Conservation (phyloP, 2,113 vertebrate genomes). For the Hyperoodon ampullatus region DNA sequence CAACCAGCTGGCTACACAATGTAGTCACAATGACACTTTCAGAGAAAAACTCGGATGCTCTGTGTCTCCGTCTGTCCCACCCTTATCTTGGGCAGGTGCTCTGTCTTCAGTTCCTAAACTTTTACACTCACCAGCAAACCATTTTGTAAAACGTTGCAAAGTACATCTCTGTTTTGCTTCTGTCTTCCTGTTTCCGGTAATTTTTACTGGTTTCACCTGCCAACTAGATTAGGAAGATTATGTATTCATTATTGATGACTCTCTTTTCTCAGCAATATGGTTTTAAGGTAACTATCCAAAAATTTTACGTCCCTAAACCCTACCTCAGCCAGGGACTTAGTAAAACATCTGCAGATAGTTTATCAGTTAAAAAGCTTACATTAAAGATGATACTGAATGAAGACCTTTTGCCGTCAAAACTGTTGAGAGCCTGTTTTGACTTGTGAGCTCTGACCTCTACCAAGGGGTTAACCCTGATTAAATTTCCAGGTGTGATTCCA, state of each 20-base stretch:
- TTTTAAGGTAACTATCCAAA: neutral
- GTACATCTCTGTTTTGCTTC: neutral
- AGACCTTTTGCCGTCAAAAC: conserved; percentile 7
- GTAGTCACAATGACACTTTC: neutral
- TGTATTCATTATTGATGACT: neutral
- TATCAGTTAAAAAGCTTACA: neutral
- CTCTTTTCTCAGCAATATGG: neutral
- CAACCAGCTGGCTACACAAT: neutral
- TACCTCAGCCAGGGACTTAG: neutral
- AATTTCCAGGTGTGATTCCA: neutral
- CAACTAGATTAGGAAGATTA: neutral
- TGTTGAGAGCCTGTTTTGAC: conserved; percentile 11
- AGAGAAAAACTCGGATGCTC: neutral
- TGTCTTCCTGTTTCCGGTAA: neutral
- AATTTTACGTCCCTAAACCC: neutral
- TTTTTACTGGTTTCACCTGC: neutral
- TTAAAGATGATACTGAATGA: conserved; percentile 22
- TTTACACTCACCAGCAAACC: neutral
- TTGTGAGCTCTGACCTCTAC: neutral
- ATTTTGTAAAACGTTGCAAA: neutral
- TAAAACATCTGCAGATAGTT: neutral
- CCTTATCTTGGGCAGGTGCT: neutral
- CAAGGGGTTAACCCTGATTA: conserved; percentile 37
- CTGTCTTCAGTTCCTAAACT: neutral
- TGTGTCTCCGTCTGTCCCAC: neutral